Conservation (phyloP, 2,888 invertebrate species). For the Seladonia tumulorum region DNA sequence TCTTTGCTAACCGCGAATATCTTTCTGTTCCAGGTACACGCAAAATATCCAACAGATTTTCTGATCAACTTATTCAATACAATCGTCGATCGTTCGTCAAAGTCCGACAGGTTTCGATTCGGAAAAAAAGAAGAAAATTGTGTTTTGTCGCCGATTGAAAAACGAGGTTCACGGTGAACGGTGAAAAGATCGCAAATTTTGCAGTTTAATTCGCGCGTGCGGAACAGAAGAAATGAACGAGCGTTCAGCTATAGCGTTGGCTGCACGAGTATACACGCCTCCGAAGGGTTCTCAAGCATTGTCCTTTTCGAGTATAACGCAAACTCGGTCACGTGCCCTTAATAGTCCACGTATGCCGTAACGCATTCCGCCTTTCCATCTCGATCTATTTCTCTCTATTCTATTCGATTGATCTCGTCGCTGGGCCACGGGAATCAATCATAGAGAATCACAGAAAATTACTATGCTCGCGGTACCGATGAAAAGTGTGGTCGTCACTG, state of each 20-base stretch:
- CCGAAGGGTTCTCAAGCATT: background rate
- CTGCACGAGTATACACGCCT: background rate
- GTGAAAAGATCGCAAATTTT: background rate
- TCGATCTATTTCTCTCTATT: background rate
- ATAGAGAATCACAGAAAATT: background rate
- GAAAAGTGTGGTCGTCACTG: too few species aligned
- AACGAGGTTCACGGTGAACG: too few species aligned
- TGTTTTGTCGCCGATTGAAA: too few species aligned
- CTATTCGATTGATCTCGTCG: background rate
- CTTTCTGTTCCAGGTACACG: too few species aligned
- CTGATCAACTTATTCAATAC: too few species aligned
- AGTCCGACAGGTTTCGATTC: too few species aligned
- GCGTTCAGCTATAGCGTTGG: background rate
- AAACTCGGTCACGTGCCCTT: background rate
- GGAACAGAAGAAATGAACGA: background rate
- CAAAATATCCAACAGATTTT: too few species aligned
- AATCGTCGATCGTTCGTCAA: background rate
- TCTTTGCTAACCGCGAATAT: too few species aligned
- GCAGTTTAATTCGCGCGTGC: background rate
- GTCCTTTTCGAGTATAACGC: background rate
- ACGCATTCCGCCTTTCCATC: background rate
- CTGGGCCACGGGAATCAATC: background rate
- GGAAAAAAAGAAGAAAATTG: background rate
- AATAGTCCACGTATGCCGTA: background rate
- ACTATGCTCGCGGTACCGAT: background rate